phyloP scores from a whole-genome alignment of 2,888 invertebrate species.

The Cremastinae sp. region DNA sequence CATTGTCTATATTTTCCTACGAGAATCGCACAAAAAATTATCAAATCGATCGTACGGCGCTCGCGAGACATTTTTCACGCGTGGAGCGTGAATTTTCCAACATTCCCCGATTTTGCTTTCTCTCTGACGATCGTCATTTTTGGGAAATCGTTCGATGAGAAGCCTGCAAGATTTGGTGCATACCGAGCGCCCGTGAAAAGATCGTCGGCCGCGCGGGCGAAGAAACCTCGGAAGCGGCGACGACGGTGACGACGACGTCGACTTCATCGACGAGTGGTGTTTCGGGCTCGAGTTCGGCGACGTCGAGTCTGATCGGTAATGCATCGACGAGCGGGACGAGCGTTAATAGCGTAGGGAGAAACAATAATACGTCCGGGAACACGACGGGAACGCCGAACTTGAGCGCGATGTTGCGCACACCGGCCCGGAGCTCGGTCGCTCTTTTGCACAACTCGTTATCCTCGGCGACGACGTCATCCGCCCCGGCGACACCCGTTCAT shows the following conservation, averaged over 20 bases:
- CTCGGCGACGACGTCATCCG: constrained; percentile 71
- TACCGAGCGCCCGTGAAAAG: constrained; percentile 74
- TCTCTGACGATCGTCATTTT: neutral
- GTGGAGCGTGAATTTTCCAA: neutral
- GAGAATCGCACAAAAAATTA: too few relatives aligned
- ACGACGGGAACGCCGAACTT: constrained; percentile 37
- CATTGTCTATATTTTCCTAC: too few relatives aligned
- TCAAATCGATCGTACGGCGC: too few relatives aligned
- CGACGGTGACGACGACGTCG: constrained; percentile 57
- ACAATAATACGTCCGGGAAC: constrained; percentile 4
- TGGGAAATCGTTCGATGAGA: constrained; percentile 67
- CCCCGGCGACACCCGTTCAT: constrained; percentile 74
- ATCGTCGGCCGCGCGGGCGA: constrained; percentile 78
- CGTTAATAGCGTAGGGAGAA: neutral
- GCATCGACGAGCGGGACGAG: constrained; percentile 5
- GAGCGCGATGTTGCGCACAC: constrained; percentile 73
- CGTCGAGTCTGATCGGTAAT: neutral
- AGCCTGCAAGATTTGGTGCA: constrained; percentile 74
- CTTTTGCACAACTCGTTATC: constrained; percentile 64
- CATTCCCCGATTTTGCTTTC: neutral
- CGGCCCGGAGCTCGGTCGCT: constrained; percentile 71
- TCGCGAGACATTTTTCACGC: too few relatives aligned
- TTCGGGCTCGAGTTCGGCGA: neutral
- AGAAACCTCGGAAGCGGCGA: constrained; percentile 62
- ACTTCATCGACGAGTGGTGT: neutral